A percentile compares a stretch with the other conserved stretches of the same genome.
Evolutionary conservation across 1,140 invertebrate species (phyloP).

Genomic region (Andrena cerasifolii): DNA sequence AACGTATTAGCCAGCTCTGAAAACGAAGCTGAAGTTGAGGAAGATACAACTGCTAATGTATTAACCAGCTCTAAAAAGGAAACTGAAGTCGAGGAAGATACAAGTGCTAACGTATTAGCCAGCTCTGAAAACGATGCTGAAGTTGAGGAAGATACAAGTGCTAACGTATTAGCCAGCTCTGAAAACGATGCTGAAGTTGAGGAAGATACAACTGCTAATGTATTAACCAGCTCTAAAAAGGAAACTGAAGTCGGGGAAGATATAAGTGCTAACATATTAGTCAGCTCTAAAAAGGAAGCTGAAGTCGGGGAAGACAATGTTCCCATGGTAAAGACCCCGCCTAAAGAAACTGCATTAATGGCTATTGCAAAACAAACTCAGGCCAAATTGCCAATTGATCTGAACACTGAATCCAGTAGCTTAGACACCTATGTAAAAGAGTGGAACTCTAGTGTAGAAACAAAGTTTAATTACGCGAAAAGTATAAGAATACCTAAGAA

Average conservation of each 20-base stretch:
- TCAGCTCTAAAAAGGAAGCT: too few relatives aligned
- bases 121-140: too few relatives aligned
- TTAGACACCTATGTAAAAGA: slow-evolving; percentile 62
- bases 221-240: too few relatives aligned
- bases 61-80: too few relatives aligned
- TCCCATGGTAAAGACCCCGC: background rate
- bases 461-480: slow-evolving; percentile 80
- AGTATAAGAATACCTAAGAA: slow-evolving; percentile 86
- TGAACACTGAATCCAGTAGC: background rate
- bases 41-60: background rate
- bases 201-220: background rate
- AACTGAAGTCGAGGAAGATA: background rate
- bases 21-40: background rate
- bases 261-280: background rate
- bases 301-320: too few relatives aligned
- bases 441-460: slow-evolving; percentile 64
- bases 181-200: too few relatives aligned
- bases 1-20: background rate
- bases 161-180: background rate
- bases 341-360: background rate
- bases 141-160: background rate
- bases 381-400: background rate
- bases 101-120: background rate
- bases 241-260: background rate
- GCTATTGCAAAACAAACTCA: background rate